Conservation (phyloP, 23 tunicate species). For the Halocynthia aurantium region DNA sequence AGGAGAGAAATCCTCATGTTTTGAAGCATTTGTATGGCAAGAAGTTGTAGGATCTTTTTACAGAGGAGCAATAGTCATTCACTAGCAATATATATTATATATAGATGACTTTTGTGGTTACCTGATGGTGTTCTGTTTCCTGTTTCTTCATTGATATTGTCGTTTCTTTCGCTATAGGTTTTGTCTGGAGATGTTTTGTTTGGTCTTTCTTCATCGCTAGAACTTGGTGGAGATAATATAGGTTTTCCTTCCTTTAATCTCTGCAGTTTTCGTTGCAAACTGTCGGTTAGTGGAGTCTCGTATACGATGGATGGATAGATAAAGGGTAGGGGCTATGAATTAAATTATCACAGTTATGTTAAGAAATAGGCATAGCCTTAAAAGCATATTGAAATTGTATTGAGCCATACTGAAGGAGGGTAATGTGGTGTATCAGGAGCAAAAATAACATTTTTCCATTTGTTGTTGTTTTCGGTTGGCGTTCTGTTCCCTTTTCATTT, state of each 20-base stretch:
- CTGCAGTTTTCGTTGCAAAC: constrained; percentile 50
- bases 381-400: too few species aligned
- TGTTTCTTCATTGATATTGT: neutral
- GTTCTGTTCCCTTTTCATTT: too few species aligned
- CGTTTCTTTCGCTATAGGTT: too few species aligned
- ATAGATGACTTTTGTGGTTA: neutral
- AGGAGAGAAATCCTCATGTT: constrained; percentile 5
- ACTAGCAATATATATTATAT: neutral
- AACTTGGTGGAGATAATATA: constrained; percentile 72
- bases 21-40: neutral
- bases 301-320: constrained; percentile 37
- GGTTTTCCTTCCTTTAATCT: constrained; percentile 79
- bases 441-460: neutral
- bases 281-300: constrained; percentile 63
- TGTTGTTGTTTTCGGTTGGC: too few species aligned
- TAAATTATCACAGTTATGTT: too few species aligned
- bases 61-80: neutral
- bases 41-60: neutral
- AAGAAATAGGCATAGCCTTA: too few species aligned
- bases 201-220: constrained; percentile 16
- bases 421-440: constrained; percentile 42
- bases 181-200: neutral
- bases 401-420: constrained; percentile 19
- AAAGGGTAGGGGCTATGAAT: too few species aligned
- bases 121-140: neutral